Conservation (phyloP, 35 echinoderm and acorn worm species). For the Diadema setosum region DNA sequence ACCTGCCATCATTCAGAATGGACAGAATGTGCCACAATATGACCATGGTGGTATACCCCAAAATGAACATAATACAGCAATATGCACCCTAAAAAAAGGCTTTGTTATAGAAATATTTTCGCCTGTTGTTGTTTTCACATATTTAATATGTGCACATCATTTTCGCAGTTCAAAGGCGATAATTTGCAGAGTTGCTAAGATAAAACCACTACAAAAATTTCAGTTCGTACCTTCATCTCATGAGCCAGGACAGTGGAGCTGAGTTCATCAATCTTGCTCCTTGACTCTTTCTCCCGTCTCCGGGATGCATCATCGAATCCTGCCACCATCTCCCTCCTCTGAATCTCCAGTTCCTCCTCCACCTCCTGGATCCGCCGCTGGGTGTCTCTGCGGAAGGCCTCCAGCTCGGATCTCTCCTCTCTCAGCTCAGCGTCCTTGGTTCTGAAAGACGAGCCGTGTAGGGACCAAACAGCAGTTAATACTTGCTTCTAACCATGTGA, state of each 20-base stretch:
- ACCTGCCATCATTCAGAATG: constrained; percentile 11
- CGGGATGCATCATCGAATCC: constrained; percentile 87
- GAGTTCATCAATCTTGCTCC: constrained; percentile 70
- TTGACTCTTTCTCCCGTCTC: constrained; percentile 79
- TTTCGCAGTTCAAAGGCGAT: not conserved
- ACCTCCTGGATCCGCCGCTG: constrained; percentile 69
- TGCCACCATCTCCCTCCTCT: constrained; percentile 72
- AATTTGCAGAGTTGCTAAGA: not conserved
- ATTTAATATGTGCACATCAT: not conserved
- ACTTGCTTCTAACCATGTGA: not conserved
- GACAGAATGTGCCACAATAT: not conserved
- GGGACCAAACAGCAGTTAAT: not conserved
- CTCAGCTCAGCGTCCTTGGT: constrained; percentile 75
- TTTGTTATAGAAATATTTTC: not conserved
- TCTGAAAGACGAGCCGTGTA: constrained; percentile 1
- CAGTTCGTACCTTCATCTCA: constrained; percentile 94
- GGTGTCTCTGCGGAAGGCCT: constrained; percentile 51
- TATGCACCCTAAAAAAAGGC: not conserved
- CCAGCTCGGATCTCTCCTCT: constrained; percentile 65
- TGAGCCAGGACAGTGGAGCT: constrained; percentile 65
- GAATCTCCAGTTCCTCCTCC: constrained; percentile 90
- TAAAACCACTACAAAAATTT: too few species aligned
- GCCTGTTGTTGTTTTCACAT: not conserved
- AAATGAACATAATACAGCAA: too few species aligned
- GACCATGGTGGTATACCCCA: too few species aligned